These are phyloP conservation scores for Leptinotarsa peninsularis DNA, from an alignment of 2,888 invertebrate genomes.

Conservation along the genomic window DNA sequence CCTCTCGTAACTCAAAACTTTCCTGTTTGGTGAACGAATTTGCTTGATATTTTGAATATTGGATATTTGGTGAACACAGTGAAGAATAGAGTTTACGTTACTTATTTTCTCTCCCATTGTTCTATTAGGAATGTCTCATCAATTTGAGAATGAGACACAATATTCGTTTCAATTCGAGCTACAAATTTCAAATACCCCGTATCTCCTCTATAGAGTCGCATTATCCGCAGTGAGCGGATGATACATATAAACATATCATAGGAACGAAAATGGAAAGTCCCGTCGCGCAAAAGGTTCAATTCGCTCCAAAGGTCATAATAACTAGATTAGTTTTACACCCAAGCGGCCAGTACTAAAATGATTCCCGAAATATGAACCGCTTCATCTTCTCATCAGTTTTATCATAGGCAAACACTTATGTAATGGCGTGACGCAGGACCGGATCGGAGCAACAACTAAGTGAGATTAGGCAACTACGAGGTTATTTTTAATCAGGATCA, in stretches of 20 bases:
- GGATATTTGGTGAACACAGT: too few species aligned
- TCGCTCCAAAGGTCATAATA: conserved; percentile 11
- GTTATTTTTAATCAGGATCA: too few species aligned
- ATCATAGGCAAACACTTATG: conserved; percentile 40
- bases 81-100: too few species aligned
- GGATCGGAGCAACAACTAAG: not conserved
- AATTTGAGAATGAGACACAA: too few species aligned
- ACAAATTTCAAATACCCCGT: not conserved
- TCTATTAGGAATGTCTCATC: too few species aligned
- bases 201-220: not conserved
- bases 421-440: conserved; percentile 8
- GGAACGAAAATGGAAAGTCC: not conserved
- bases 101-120: too few species aligned
- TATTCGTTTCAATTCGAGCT: not conserved
- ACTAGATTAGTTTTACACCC: conserved; percentile 24
- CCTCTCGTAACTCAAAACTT: too few species aligned
- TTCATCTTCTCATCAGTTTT: conserved; percentile 38
- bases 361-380: conserved; percentile 38
- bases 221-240: not conserved
- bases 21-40: too few species aligned
- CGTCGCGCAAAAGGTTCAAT: not conserved
- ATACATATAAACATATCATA: not conserved
- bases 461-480: too few species aligned
- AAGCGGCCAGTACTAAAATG: conserved; percentile 31
- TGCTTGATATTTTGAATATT: too few species aligned